Conservation (phyloP, 1,140 invertebrate species). For the Macrostomum lignano region DNA sequence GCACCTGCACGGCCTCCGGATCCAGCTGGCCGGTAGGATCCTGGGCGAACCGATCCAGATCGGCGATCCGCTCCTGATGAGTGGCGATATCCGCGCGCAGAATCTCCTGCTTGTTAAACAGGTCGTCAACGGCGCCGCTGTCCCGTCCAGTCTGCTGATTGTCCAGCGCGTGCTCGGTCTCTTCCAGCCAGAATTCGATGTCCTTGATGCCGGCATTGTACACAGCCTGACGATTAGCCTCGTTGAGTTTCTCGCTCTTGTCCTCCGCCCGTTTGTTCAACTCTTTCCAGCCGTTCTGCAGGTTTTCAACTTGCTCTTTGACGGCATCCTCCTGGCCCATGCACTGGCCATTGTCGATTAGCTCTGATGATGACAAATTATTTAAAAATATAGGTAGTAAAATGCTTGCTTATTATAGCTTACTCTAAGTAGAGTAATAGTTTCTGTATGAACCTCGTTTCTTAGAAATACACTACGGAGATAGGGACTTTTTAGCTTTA, state of each 20-base stretch:
- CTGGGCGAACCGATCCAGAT: too few relatives aligned
- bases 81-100: constrained; percentile 69
- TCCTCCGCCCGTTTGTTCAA: constrained; percentile 86
- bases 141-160: constrained; percentile 93
- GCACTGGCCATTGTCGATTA: too few relatives aligned
- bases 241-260: constrained; percentile 84
- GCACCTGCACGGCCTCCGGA: too few relatives aligned
- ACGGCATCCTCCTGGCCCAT: constrained; percentile 31
- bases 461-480: too few relatives aligned
- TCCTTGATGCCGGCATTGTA: constrained; percentile 98
- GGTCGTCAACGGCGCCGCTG: constrained; percentile 84
- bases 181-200: constrained; percentile 95
- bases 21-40: too few relatives aligned
- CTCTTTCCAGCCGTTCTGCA: constrained; percentile 92
- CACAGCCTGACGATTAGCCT: constrained; percentile 88
- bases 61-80: constrained; percentile 75
- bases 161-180: constrained; percentile 68
- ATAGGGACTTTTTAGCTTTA: too few relatives aligned
- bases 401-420: too few relatives aligned
- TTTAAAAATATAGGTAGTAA: too few relatives aligned
- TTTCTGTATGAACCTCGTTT: too few relatives aligned
- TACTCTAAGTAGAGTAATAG: too few relatives aligned
- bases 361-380: too few relatives aligned
- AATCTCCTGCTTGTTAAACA: constrained; percentile 93
- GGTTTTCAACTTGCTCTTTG: constrained; percentile 47